phyloP scores from a whole-genome alignment of 2,113 vertebrate genomes.

The Aptenodytes forsteri region DNA sequence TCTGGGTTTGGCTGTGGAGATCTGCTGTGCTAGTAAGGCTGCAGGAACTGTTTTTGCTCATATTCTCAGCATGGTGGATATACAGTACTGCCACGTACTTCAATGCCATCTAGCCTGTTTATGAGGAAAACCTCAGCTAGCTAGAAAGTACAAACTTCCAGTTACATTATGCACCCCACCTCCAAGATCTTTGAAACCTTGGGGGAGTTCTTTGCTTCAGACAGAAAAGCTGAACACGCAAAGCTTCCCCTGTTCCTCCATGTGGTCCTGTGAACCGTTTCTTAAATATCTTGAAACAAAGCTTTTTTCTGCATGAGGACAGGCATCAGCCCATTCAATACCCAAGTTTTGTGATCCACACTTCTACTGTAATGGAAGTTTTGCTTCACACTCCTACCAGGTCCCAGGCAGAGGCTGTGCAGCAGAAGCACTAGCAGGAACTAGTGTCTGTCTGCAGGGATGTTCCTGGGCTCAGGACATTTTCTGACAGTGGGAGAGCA shows the following conservation, averaged over 20 bases:
- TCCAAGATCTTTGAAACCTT: neutral
- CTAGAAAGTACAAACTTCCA: neutral
- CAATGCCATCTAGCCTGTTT: neutral
- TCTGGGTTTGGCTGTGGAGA: neutral
- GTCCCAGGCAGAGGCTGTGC: neutral
- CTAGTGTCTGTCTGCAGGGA: neutral
- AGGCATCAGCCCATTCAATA: neutral
- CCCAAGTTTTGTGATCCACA: neutral
- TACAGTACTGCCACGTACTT: neutral
- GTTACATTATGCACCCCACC: neutral
- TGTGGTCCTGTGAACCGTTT: neutral
- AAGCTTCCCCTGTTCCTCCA: neutral
- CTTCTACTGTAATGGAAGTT: neutral
- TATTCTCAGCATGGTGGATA: neutral
- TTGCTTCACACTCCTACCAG: neutral
- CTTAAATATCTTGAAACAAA: neutral
- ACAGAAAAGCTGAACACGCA: neutral
- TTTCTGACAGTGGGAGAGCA: neutral
- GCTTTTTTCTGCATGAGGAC: neutral
- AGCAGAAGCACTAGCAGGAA: neutral
- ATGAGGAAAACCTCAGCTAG: neutral
- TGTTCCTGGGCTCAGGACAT: neutral
- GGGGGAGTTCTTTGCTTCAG: neutral
- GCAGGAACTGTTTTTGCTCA: neutral
- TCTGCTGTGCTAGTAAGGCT: neutral